Percentiles rank a stretch among this genome's conserved stretches.
phyloP scores from a whole-genome alignment of 1,140 invertebrate species.

The Lutraria rhynchaena region DNA sequence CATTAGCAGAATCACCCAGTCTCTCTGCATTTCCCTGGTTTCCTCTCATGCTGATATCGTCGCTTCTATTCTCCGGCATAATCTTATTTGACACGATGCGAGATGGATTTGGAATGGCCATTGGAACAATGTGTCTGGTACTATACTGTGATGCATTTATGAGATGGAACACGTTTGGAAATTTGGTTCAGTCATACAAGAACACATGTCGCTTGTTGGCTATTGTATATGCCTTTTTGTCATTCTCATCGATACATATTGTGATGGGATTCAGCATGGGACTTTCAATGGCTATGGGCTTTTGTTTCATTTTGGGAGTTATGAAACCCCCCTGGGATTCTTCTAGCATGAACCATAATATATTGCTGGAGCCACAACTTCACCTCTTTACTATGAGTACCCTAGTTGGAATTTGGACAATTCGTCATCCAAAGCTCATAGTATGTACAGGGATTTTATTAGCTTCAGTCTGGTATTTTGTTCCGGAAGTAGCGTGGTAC shows the following conservation, averaged over 20 bases:
- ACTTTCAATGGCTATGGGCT: constrained; percentile 62
- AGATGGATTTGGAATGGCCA: constrained; percentile 68
- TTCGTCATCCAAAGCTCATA: constrained; percentile 39
- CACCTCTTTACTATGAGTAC: constrained; percentile 46
- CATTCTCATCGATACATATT: constrained; percentile 40
- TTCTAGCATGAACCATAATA: neutral
- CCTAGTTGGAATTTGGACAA: constrained; percentile 46
- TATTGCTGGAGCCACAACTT: constrained; percentile 35
- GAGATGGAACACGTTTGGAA: constrained; percentile 49
- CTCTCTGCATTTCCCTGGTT: constrained; percentile 53
- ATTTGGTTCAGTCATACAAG: constrained; percentile 19
- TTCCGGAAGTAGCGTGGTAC: constrained; percentile 41
- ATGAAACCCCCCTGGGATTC: constrained; percentile 40
- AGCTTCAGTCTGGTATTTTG: neutral
- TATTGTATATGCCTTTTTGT: constrained; percentile 36
- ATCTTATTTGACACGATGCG: constrained; percentile 53
- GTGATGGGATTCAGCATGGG: constrained; percentile 56
- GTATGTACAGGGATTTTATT: constrained; percentile 16
- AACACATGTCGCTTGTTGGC: constrained; percentile 6
- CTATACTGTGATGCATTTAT: constrained; percentile 56
- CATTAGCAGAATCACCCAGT: neutral
- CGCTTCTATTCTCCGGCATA: constrained; percentile 51
- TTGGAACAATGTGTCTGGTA: constrained; percentile 59
- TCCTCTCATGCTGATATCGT: constrained; percentile 49
- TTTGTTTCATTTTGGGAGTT: constrained; percentile 60